These are phyloP conservation scores for Pseudoatta argentina DNA, from an alignment of 1,140 invertebrate species.

Conservation along the genomic window DNA sequence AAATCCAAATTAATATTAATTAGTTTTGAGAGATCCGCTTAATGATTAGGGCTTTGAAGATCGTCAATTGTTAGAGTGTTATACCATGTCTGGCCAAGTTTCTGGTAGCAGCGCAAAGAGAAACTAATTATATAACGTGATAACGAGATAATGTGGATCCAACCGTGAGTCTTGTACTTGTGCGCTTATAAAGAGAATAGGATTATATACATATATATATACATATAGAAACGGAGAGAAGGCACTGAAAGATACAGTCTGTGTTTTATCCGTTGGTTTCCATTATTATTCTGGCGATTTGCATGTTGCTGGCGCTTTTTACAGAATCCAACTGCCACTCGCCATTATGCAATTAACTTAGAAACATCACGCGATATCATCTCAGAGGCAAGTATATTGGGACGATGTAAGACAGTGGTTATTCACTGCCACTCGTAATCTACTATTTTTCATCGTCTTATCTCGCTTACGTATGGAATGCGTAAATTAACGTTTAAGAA, in stretches of 20 bases:
- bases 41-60: background rate
- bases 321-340: conserved; percentile 58
- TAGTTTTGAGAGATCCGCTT: background rate
- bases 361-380: conserved; percentile 62
- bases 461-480: conserved; percentile 45
- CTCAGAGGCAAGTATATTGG: conserved; percentile 42
- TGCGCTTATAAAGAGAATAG: conserved; percentile 77
- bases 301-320: conserved; percentile 67
- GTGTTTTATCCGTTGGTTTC: conserved; percentile 56
- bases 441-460: conserved; percentile 65
- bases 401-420: conserved; percentile 16
- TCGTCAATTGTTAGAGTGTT: conserved; percentile 21
- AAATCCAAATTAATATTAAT: conserved; percentile 3
- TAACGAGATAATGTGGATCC: conserved; percentile 73
- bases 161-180: conserved; percentile 68
- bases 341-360: conserved; percentile 70
- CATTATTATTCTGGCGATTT: conserved; percentile 72
- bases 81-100: conserved; percentile 45
- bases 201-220: conserved; percentile 62
- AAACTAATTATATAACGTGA: conserved; percentile 74
- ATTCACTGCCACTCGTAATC: background rate
- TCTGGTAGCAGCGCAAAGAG: conserved; percentile 23
- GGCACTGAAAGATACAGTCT: conserved; percentile 12
- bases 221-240: conserved; percentile 67
- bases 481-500: conserved; percentile 38